Percentiles rank a stretch among this genome's conserved stretches.
phyloP scores from a whole-genome alignment of 92 coral and sea anemone genomes.

The Phenganax stokvisi region DNA sequence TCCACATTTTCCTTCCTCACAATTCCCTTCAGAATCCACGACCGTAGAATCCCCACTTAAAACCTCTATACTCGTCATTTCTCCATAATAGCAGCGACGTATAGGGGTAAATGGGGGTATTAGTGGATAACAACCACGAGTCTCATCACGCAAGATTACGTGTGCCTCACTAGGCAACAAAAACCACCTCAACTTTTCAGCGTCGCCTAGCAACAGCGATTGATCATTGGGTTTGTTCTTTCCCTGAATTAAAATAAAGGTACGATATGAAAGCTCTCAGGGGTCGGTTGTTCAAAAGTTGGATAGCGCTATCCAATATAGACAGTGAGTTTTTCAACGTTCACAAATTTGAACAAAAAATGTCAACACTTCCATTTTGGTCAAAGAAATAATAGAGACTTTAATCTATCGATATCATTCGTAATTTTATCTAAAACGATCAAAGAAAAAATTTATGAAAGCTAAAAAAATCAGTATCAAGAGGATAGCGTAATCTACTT shows the following conservation, averaged over 20 bases:
- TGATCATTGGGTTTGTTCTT: conserved; percentile 65
- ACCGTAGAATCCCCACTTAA: neutral
- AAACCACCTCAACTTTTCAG: conserved; percentile 83
- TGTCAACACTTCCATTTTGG: too few relatives aligned
- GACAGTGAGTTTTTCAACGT: too few relatives aligned
- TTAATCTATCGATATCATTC: too few relatives aligned
- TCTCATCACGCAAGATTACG: conserved; percentile 52
- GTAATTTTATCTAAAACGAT: too few relatives aligned
- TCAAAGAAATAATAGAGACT: too few relatives aligned
- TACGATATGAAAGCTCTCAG: neutral
- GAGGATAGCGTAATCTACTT: too few relatives aligned
- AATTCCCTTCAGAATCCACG: neutral
- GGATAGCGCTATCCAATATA: too few relatives aligned
- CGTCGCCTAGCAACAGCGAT: conserved; percentile 74
- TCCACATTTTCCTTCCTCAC: neutral
- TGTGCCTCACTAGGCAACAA: conserved; percentile 89
- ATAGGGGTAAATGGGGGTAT: conserved; percentile 73
- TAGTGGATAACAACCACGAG: conserved; percentile 54
- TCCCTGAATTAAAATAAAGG: conserved; percentile 38
- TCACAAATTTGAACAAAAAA: too few relatives aligned
- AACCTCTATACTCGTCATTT: neutral
- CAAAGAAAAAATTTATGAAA: too few relatives aligned
- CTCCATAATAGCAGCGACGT: conserved; percentile 7
- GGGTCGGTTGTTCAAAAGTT: too few relatives aligned
- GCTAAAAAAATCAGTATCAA: too few relatives aligned